These are phyloP conservation scores for Pegoplata infirma DNA, from an alignment of 2,888 invertebrate species.

Conservation along the genomic window DNA sequence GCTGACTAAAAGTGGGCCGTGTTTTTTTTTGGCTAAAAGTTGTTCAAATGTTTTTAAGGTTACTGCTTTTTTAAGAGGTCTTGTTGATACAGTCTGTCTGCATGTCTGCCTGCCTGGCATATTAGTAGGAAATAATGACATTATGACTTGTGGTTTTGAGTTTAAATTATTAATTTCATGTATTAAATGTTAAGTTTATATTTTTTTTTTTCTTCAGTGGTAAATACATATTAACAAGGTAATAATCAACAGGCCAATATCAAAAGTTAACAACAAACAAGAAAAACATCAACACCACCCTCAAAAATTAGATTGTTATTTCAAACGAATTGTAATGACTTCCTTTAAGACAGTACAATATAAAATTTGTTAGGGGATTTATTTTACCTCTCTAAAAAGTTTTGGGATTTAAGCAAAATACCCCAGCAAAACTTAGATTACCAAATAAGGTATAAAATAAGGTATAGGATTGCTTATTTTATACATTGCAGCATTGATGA, in stretches of 20 bases:
- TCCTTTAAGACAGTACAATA: too few relatives aligned
- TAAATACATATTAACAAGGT: not conserved
- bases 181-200: not conserved
- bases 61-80: slow-evolving; percentile 3
- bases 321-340: too few relatives aligned
- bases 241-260: slow-evolving; percentile 29
- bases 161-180: slow-evolving; percentile 12
- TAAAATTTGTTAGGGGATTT: too few relatives aligned
- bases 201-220: not conserved
- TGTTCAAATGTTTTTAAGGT: slow-evolving; percentile 13
- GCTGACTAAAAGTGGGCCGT: slow-evolving; percentile 16
- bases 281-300: not conserved
- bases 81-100: too few relatives aligned
- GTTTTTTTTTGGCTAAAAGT: not conserved
- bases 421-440: too few relatives aligned
- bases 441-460: too few relatives aligned
- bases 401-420: too few relatives aligned
- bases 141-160: slow-evolving; percentile 19
- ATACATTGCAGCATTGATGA: too few relatives aligned
- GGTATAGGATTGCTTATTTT: too few relatives aligned
- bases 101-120: not conserved
- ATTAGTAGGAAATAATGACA: slow-evolving; percentile 35
- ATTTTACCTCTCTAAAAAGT: too few relatives aligned
- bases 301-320: not conserved
- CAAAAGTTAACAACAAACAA: not conserved